phyloP scores from a whole-genome alignment of 2,888 invertebrate species.

The Pharmacophagus antenor region DNA sequence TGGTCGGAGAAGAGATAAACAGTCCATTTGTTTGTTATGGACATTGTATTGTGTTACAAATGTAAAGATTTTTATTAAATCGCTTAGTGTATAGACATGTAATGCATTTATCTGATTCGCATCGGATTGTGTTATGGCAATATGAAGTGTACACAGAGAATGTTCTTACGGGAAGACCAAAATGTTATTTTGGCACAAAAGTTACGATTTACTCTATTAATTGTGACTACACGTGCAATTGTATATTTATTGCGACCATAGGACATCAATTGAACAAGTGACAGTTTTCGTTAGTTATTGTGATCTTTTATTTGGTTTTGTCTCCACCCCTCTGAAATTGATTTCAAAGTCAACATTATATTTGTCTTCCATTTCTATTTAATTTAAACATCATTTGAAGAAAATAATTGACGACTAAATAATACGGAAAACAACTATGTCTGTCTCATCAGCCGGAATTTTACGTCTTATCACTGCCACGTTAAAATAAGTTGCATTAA shows the following conservation, averaged over 20 bases:
- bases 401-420: not conserved
- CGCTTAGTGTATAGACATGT: slow-evolving; percentile 17
- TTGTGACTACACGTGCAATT: slow-evolving; percentile 23
- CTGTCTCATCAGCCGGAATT: slow-evolving; percentile 24
- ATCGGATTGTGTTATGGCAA: slow-evolving; percentile 25
- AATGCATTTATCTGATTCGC: slow-evolving; percentile 30
- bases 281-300: not conserved
- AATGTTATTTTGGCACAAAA: slow-evolving; percentile 8
- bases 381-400: slow-evolving; percentile 10
- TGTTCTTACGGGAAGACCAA: slow-evolving; percentile 19
- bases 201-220: not conserved
- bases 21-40: not conserved
- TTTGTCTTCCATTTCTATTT: slow-evolving; percentile 30
- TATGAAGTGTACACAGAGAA: slow-evolving; percentile 6
- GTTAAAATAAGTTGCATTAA: slow-evolving; percentile 26
- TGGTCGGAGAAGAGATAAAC: not conserved
- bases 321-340: not conserved
- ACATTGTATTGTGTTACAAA: not conserved
- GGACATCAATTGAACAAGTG: slow-evolving; percentile 4
- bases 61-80: slow-evolving; percentile 13
- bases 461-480: slow-evolving; percentile 30
- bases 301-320: not conserved
- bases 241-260: slow-evolving; percentile 3
- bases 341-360: not conserved
- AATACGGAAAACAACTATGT: slow-evolving; percentile 1